These are phyloP conservation scores for Siniperca knerii DNA, from an alignment of 2,113 vertebrate species.

Conservation along the genomic window DNA sequence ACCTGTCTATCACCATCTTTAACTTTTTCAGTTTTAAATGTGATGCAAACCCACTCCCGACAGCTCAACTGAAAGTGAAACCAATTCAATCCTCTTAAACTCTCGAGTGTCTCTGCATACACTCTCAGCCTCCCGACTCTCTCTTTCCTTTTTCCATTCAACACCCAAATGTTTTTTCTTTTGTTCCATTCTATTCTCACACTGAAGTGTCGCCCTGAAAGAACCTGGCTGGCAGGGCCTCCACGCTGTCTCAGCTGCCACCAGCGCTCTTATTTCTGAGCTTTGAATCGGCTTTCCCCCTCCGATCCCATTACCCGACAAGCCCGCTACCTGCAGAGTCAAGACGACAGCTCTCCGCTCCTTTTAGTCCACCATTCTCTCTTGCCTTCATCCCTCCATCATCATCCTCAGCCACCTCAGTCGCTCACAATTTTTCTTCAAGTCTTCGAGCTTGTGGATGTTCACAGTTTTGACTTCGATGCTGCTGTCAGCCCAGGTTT, in stretches of 20 bases:
- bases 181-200: neutral
- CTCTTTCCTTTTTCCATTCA: conserved; percentile 14
- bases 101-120: neutral
- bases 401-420: neutral
- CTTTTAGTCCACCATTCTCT: neutral
- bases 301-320: conserved; percentile 75
- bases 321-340: conserved; percentile 46
- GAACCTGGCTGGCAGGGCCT: conserved; percentile 43
- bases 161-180: neutral
- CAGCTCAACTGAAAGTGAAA: conserved; percentile 24
- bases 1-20: neutral
- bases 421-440: neutral
- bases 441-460: neutral
- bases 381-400: conserved; percentile 11
- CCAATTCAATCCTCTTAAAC: conserved; percentile 12
- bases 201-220: conserved; percentile 32
- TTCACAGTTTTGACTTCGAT: neutral
- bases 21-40: neutral
- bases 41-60: neutral
- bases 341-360: conserved; percentile 25
- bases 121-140: neutral
- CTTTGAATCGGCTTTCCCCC: conserved; percentile 68
- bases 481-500: neutral
- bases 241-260: conserved; percentile 51
- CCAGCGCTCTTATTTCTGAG: conserved; percentile 68